Conservation (phyloP, 2,888 invertebrate genomes). For the Orthosia gracilis region DNA sequence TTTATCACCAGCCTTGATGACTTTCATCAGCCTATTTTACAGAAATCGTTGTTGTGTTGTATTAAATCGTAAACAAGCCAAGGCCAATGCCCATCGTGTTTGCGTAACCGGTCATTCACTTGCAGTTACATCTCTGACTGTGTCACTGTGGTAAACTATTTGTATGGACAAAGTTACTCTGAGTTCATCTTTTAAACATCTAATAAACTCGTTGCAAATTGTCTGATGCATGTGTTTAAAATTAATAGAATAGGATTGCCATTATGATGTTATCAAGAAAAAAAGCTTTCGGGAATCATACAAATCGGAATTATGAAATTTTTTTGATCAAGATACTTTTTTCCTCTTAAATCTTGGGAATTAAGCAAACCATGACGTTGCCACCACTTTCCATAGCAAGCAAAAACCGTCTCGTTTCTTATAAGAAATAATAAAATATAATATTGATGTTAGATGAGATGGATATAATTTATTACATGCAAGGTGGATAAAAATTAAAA, state of each 20-base stretch:
- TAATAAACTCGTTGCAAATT: constrained; percentile 34
- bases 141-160: constrained; percentile 60
- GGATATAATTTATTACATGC: no score
- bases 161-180: constrained; percentile 46
- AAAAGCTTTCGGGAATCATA: background rate
- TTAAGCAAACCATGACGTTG: background rate
- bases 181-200: constrained; percentile 58
- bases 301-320: background rate
- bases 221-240: background rate
- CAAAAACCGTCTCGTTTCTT: no score
- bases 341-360: background rate
- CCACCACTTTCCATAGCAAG: no score
- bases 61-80: constrained; percentile 62
- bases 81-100: constrained; percentile 61
- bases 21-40: constrained; percentile 38
- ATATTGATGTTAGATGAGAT: no score
- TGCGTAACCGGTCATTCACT: constrained; percentile 71
- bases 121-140: constrained; percentile 45
- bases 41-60: constrained; percentile 33
- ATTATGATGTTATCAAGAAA: background rate
- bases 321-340: background rate
- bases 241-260: background rate
- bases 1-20: constrained; percentile 4
- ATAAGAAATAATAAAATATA: no score
- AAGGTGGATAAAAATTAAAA: background rate